Base-by-base conservation (phyloP, 2,888 invertebrate species). In the Drosophila tripunctata region DNA sequence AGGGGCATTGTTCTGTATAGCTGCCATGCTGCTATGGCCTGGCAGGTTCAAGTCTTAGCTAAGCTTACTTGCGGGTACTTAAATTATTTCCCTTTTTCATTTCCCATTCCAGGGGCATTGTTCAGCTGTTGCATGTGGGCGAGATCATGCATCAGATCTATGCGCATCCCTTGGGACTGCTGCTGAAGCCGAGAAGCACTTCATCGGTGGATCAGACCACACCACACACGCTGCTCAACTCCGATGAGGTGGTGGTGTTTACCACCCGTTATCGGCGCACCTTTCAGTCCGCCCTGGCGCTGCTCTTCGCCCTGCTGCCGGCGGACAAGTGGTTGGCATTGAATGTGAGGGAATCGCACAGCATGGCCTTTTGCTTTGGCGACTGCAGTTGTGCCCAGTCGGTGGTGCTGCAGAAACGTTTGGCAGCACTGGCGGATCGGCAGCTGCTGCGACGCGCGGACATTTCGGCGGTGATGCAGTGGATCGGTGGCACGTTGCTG, bases 201-300 rank as follows among this genome's bases (percentile, higher is more conserved):
- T 50, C 58, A 0, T n/a, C 33, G 50, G 89, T 10, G 27, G 27
- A 27, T 10, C 27, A 89, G 15, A 80, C 91, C 0, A 90, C 90
- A 0, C 91, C 90, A 0, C 89, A 90, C 27, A 88, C 90, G 0
- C 69, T 83, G 56, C 90, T 89, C 45, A 92, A 88, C 90, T 90
- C 91, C 0, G 93, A 94, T 3, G 95, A 95, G 68, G 92, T 95
- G 27, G 89, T 95, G 10, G 93, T 95, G 4, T 95, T 95, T 89
- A 96, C 96, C 76, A 98, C 98, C 0, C 93, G 96, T 36, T 97
- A 97, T 90, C 92, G 97, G 1, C 93, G 99, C 81, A 98, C 98
- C 14, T 97, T 96, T 87, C 98, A 98, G 91, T 98, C 98, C 78
- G 95, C 96, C 0, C 92, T 97, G 75, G 96, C 96, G 0, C 93